Evolutionary conservation across 2,113 vertebrate species (phyloP).

Genomic region (Gymnobelideus leadbeateri): DNA sequence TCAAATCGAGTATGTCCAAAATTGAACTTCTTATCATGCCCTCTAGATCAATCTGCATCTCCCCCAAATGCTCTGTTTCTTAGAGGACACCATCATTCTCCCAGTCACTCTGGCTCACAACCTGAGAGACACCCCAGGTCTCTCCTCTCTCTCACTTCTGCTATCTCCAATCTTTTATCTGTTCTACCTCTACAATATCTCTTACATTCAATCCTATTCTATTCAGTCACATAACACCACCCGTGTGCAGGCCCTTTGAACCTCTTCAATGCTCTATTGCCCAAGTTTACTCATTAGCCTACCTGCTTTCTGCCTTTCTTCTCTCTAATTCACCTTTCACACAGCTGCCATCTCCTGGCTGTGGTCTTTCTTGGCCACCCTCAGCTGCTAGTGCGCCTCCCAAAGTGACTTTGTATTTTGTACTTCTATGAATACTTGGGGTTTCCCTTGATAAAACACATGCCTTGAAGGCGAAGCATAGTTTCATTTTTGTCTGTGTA

Average conservation of each 20-base stretch:
- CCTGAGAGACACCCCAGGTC: background rate
- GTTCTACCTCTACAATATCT: background rate
- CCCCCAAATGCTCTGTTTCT: background rate
- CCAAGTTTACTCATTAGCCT: background rate
- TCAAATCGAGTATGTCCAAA: background rate
- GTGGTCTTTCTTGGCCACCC: background rate
- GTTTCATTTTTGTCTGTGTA: background rate
- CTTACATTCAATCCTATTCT: background rate
- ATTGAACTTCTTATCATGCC: no score
- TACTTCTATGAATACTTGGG: background rate
- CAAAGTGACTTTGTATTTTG: background rate
- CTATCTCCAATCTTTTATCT: background rate
- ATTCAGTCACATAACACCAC: background rate
- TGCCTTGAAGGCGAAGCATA: background rate
- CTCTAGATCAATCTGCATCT: background rate
- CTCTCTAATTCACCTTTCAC: background rate
- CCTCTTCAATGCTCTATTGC: background rate
- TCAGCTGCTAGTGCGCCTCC: background rate
- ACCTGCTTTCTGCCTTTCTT: background rate
- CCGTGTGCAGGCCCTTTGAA: background rate
- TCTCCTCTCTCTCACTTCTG: background rate
- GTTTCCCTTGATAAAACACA: background rate
- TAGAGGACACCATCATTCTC: background rate
- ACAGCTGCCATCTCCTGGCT: background rate
- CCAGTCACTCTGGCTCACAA: background rate